Conservation (phyloP, 2,113 vertebrate genomes). For the Phylloscopus trochiloides region DNA sequence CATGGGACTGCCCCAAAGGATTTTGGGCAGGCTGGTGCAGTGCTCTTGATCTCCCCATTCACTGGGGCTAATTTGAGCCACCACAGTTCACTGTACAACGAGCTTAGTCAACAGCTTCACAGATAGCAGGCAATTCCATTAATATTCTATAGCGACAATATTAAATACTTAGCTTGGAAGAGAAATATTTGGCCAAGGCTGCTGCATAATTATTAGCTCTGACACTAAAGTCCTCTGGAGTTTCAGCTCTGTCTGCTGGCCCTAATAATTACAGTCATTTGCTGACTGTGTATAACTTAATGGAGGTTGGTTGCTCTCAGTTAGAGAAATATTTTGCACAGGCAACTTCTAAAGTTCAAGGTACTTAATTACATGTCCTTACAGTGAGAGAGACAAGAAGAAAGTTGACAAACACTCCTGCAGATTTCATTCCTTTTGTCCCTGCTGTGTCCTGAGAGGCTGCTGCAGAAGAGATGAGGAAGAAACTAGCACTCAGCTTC, state of each 20-base stretch:
- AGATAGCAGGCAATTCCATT: constrained; percentile 44
- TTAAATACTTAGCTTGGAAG: constrained; percentile 55
- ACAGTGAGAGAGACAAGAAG: background rate
- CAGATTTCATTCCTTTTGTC: constrained; percentile 22
- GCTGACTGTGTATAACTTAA: constrained; percentile 51
- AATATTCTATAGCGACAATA: constrained; percentile 49
- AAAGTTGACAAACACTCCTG: constrained; percentile 44
- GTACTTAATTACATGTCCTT: constrained; percentile 25
- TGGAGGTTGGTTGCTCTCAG: constrained; percentile 38
- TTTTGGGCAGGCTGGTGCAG: background rate
- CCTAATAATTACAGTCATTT: constrained; percentile 65
- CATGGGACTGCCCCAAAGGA: background rate
- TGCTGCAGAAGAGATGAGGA: background rate
- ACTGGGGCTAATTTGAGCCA: constrained; percentile 41
- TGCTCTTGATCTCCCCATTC: background rate
- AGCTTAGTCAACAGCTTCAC: constrained; percentile 63
- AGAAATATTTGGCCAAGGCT: constrained; percentile 65
- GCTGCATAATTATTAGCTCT: constrained; percentile 66
- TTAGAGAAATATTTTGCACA: constrained; percentile 28
- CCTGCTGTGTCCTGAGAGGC: constrained; percentile 3
- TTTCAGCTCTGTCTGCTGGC: constrained; percentile 55
- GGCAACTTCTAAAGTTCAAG: constrained; percentile 46
- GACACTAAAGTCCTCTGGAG: constrained; percentile 61
- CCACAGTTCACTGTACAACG: constrained; percentile 38
- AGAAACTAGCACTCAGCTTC: background rate